A percentile compares a stretch with the other conserved stretches of the same genome.
phyloP scores from a whole-genome alignment of 2,113 vertebrate genomes.

The Tonatia bakeri region DNA sequence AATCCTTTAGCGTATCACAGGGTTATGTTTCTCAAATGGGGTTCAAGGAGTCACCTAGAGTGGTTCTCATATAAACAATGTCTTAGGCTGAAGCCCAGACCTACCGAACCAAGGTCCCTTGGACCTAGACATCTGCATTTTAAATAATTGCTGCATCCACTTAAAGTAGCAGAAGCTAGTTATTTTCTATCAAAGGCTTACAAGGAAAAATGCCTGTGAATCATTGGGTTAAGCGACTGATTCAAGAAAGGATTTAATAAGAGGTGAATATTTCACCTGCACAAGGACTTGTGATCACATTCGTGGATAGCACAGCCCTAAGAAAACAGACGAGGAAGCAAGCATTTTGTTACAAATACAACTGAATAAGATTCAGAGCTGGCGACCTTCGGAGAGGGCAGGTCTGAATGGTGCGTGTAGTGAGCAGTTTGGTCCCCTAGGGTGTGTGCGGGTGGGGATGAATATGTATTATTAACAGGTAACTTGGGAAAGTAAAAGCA shows the following conservation, averaged over 20 bases:
- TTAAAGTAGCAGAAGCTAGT: not conserved
- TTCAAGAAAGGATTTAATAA: not conserved
- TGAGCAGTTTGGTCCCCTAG: not conserved
- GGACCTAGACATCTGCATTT: not conserved
- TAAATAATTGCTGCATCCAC: not conserved
- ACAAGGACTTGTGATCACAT: not conserved
- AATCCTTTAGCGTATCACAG: not conserved
- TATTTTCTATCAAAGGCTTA: not conserved
- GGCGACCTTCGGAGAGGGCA: not conserved
- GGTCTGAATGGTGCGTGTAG: not conserved
- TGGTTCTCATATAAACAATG: not conserved
- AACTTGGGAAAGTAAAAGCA: not conserved
- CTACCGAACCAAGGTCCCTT: not conserved
- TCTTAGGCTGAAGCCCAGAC: not conserved
- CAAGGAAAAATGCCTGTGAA: not conserved
- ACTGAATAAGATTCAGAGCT: not conserved
- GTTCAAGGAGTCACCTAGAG: not conserved
- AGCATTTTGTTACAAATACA: not conserved
- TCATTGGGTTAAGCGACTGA: not conserved
- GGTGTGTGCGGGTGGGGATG: no score
- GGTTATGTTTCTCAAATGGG: not conserved
- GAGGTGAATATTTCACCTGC: not conserved
- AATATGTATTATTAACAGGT: not conserved
- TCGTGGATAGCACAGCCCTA: not conserved
- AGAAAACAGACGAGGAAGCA: not conserved